phyloP scores from a whole-genome alignment of 2,113 vertebrate genomes.

The Sarotherodon lohbergeri region DNA sequence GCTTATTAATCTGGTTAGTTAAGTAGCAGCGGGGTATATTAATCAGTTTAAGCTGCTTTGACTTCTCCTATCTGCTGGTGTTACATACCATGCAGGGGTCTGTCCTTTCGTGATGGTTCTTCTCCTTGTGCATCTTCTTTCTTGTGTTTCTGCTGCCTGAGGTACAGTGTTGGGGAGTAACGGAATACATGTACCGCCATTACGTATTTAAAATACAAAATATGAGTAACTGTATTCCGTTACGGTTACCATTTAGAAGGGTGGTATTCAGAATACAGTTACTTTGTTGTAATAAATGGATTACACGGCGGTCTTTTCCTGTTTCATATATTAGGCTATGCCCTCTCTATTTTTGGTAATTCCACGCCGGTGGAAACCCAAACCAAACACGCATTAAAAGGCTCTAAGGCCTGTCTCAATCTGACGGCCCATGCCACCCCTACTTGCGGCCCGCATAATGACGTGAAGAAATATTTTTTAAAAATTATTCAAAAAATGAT shows the following conservation, averaged over 20 bases:
- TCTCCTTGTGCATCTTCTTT: neutral
- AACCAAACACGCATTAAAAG: neutral
- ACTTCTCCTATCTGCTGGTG: neutral
- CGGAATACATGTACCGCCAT: rapidly evolving
- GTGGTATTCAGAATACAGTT: neutral
- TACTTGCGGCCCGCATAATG: neutral
- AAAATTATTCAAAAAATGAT: neutral
- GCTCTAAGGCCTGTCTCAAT: neutral
- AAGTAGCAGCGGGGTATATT: neutral
- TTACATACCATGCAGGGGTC: neutral
- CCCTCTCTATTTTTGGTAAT: neutral
- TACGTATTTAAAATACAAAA: neutral
- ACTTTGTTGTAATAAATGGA: neutral
- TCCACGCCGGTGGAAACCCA: rapidly evolving
- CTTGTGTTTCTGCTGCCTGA: neutral
- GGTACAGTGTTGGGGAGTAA: neutral
- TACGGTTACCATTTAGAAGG: neutral
- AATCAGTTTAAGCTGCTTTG: neutral
- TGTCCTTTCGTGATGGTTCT: too few species aligned
- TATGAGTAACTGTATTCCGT: neutral
- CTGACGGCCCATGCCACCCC: neutral
- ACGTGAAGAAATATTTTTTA: neutral
- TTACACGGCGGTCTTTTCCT: rapidly evolving
- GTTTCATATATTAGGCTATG: neutral
- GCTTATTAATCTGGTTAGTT: neutral